phyloP scores from a whole-genome alignment of 1,140 invertebrate species.

The Drosophila sproati region DNA sequence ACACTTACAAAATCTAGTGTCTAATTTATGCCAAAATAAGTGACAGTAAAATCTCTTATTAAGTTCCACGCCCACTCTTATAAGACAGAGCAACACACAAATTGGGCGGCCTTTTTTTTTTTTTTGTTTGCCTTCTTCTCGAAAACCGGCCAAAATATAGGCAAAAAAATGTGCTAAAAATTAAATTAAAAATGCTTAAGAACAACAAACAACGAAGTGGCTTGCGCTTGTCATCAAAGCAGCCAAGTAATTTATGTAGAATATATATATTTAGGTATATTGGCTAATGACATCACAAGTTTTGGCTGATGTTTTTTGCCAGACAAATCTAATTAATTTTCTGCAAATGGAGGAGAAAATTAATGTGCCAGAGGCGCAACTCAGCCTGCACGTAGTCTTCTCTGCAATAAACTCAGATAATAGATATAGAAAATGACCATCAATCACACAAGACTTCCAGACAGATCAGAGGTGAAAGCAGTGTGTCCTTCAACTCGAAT shows the following conservation, averaged over 20 bases:
- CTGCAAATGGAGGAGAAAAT: background rate
- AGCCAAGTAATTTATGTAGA: constrained; percentile 28
- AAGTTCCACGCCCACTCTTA: background rate
- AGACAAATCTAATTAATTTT: constrained; percentile 24
- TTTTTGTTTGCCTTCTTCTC: background rate
- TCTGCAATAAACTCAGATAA: too few relatives aligned
- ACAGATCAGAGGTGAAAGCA: too few relatives aligned
- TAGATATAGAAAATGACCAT: too few relatives aligned
- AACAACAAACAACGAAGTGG: constrained; percentile 30
- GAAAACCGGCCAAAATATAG: background rate
- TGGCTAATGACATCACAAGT: constrained; percentile 16
- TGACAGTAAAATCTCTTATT: constrained; percentile 59
- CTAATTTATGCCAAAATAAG: constrained; percentile 72
- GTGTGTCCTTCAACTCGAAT: too few relatives aligned
- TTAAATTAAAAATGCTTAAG: constrained; percentile 31
- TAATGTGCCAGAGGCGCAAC: too few relatives aligned
- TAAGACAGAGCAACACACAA: background rate
- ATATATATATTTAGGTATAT: constrained; percentile 16
- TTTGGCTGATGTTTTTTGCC: constrained; percentile 5
- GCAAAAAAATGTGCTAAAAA: constrained; percentile 36
- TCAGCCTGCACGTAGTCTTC: too few relatives aligned
- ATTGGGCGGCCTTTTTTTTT: background rate
- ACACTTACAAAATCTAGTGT: constrained; percentile 41
- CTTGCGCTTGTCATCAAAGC: constrained; percentile 41
- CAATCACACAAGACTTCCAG: too few relatives aligned